A percentile compares a stretch with the other conserved stretches of the same genome.
Evolutionary conservation across 2,888 invertebrate species (phyloP).

Genomic region (Imbricaverruca yamaguchii): DNA sequence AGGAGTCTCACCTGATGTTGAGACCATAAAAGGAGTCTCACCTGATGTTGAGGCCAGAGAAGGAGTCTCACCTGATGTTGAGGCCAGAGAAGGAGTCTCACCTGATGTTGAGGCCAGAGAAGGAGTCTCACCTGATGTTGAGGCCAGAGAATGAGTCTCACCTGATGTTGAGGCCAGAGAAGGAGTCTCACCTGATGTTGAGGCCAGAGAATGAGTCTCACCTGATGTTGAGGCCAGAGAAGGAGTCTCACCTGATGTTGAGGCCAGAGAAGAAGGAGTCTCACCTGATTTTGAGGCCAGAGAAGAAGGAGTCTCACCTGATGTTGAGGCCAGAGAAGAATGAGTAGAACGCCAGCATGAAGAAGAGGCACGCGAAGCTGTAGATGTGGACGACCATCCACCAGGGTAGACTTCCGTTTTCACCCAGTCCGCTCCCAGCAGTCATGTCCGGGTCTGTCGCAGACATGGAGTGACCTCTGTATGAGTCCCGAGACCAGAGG

Average conservation of each 20-base stretch:
- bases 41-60: slow-evolving; percentile 51
- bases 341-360: slow-evolving; percentile 50
- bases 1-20: too few relatives aligned
- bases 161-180: too few relatives aligned
- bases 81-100: slow-evolving; percentile 35
- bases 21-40: too few relatives aligned
- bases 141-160: too few relatives aligned
- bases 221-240: too few relatives aligned
- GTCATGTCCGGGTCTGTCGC: too few relatives aligned
- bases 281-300: too few relatives aligned
- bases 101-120: slow-evolving; percentile 51
- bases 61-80: too few relatives aligned
- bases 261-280: slow-evolving; percentile 46
- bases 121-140: slow-evolving; percentile 31
- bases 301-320: slow-evolving; percentile 40
- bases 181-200: slow-evolving; percentile 45
- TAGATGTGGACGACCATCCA: slow-evolving; percentile 50
- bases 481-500: too few relatives aligned
- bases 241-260: slow-evolving; percentile 45
- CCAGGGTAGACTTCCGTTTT: slow-evolving; percentile 37
- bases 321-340: slow-evolving; percentile 50
- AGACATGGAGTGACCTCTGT: too few relatives aligned
- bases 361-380: slow-evolving; percentile 50
- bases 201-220: slow-evolving; percentile 47
- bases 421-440: too few relatives aligned